Base-by-base conservation (phyloP, 2,888 invertebrate species). In the Dynastes hyllus region DNA sequence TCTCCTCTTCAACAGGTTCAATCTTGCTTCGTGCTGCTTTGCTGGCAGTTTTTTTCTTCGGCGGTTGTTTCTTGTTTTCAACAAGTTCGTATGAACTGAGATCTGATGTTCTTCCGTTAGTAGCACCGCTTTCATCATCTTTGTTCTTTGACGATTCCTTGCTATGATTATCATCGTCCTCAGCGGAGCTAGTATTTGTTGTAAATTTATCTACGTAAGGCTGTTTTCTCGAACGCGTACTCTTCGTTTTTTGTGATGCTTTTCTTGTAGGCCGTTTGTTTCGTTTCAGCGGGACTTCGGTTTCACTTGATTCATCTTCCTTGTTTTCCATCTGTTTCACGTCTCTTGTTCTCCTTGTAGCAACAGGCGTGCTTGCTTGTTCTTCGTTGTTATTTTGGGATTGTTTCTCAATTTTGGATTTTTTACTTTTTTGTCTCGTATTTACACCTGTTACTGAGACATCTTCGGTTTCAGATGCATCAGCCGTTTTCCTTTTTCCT, bases 101-200 rank as follows among this genome's bases (percentile, higher is more conserved):
- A 32, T 32, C 32, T 32, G 32, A 32, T 32, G 32, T 32, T 32
- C 32, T 32, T 32, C 5, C 32, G 0, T 32, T 32, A 32, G 32
- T 32, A 32, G 5, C 32, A 32, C 32, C 32, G 4, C 32, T 4
- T 32, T 32, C 32, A 3, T 32, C 32, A 3, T 32, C 32, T 5
- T 4, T 53, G n/a, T 53, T 53, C n/a, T 53, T 13, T 67, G 32
- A 9, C 8, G 37, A 40, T 37, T 65, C 27, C 37, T 37, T 37
- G 8, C n/a, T n/a, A 53, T 45, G 32, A 32, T 32, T 32, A 0
- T 32, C 11, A 66, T 37, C 66, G 32, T 66, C 66, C 29, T 66
- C 66, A 27, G 22, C 29, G 13, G n/a, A 27, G 66, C 1, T 66
- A n/a, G 37, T 66, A 16, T 66, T 66, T n/a, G 66, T 37, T 66